Evolutionary conservation across 2,888 invertebrate genomes (phyloP).

Genomic region (Zelleria hepariella): DNA sequence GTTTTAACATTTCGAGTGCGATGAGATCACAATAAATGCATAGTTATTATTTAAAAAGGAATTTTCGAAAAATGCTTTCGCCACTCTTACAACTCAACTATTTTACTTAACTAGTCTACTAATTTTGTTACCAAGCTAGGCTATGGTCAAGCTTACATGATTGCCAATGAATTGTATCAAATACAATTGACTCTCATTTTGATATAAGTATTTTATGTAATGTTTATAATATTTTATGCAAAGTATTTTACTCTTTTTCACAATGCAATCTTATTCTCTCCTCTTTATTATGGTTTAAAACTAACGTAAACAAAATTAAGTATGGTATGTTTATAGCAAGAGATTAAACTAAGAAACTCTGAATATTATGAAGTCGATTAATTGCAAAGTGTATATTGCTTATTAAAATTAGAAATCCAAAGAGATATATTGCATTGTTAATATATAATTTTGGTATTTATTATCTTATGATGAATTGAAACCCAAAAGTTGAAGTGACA

Average conservation of each 20-base stretch:
- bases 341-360: neutral
- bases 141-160: conserved; percentile 42
- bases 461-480: neutral
- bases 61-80: conserved; percentile 22
- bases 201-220: conserved; percentile 17
- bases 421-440: neutral
- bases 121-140: conserved; percentile 33
- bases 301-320: conserved; percentile 42
- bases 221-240: conserved; percentile 41
- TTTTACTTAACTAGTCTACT: conserved; percentile 27
- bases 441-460: neutral
- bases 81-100: conserved; percentile 14
- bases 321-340: conserved; percentile 13
- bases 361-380: neutral
- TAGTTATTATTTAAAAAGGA: conserved; percentile 30
- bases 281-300: conserved; percentile 51
- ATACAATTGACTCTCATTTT: conserved; percentile 53
- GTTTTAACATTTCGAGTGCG: conserved; percentile 29
- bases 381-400: neutral
- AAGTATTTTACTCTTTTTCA: conserved; percentile 43
- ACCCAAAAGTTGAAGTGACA: neutral
- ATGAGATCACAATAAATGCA: conserved; percentile 70
- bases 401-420: neutral
- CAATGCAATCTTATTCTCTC: conserved; percentile 70
- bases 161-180: conserved; percentile 53